Evolutionary conservation across 2,888 invertebrate genomes (phyloP).

Genomic region (Desoria tigrina): DNA sequence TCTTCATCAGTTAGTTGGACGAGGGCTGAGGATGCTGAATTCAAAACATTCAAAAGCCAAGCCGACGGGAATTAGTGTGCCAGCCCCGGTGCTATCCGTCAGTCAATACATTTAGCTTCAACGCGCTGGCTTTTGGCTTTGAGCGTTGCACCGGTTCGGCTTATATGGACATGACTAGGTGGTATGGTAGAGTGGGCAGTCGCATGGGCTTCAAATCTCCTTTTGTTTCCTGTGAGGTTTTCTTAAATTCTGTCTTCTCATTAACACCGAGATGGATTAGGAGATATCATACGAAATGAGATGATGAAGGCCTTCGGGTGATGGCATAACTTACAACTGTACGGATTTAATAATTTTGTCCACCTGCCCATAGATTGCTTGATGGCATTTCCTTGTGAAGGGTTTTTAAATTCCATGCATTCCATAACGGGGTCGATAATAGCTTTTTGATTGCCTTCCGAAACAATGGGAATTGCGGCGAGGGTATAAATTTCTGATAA

Average conservation of each 20-base stretch:
- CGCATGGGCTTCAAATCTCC: background rate
- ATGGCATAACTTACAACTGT: no score
- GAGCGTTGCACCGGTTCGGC: background rate
- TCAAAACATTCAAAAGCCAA: background rate
- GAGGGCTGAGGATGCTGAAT: no score
- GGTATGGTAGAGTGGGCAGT: background rate
- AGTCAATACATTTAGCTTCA: slow-evolving; percentile 2
- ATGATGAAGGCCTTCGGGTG: slow-evolving; percentile 14
- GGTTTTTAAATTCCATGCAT: no score
- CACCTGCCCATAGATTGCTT: no score
- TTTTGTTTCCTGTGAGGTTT: slow-evolving; percentile 7
- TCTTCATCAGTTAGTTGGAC: slow-evolving; percentile 1
- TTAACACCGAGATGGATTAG: slow-evolving; percentile 18
- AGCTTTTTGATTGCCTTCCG: no score
- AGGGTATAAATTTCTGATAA: no score
- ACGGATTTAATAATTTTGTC: no score
- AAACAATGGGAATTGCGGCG: no score
- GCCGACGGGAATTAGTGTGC: background rate
- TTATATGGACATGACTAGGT: slow-evolving; percentile 6
- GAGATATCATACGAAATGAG: background rate
- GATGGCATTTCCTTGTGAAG: no score
- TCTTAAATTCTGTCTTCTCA: slow-evolving; percentile 18
- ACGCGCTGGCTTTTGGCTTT: background rate
- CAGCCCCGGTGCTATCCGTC: background rate
- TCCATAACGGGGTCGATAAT: no score